phyloP scores from a whole-genome alignment of 2,113 vertebrate genomes.

The Colistium nudipinnis region DNA sequence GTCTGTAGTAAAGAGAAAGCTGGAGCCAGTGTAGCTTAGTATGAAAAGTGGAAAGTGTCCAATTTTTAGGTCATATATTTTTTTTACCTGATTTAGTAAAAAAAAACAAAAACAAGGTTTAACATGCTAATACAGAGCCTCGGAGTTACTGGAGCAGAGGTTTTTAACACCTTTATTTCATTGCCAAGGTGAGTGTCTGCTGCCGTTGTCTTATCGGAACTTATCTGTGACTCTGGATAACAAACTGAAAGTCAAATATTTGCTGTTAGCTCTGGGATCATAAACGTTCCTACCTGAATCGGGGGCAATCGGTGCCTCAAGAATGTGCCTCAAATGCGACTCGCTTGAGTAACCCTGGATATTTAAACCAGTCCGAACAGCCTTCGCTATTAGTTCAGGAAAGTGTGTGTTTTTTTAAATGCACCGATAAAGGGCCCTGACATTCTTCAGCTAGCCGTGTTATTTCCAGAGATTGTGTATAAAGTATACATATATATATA shows the following conservation, averaged over 20 bases:
- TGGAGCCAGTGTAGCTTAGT: neutral
- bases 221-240: slow-evolving; percentile 29
- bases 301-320: neutral
- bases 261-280: slow-evolving; percentile 37
- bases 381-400: neutral
- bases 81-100: no score
- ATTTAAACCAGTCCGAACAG: slow-evolving; percentile 12
- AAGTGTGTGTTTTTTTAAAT: slow-evolving; percentile 19
- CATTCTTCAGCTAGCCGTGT: slow-evolving; percentile 32
- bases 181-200: neutral
- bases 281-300: neutral
- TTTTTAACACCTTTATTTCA: neutral
- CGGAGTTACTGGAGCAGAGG: neutral
- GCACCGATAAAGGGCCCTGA: slow-evolving; percentile 37
- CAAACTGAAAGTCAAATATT: slow-evolving; percentile 59
- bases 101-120: no score
- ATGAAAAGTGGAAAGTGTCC: neutral
- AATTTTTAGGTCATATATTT: no score
- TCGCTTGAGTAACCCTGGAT: slow-evolving; percentile 33
- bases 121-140: no score
- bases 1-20: neutral
- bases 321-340: slow-evolving; percentile 16
- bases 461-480: neutral
- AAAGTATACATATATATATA: no score
- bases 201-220: slow-evolving; percentile 5